Evolutionary conservation across 1,140 invertebrate species (phyloP).

Genomic region (Eueides isabella): DNA sequence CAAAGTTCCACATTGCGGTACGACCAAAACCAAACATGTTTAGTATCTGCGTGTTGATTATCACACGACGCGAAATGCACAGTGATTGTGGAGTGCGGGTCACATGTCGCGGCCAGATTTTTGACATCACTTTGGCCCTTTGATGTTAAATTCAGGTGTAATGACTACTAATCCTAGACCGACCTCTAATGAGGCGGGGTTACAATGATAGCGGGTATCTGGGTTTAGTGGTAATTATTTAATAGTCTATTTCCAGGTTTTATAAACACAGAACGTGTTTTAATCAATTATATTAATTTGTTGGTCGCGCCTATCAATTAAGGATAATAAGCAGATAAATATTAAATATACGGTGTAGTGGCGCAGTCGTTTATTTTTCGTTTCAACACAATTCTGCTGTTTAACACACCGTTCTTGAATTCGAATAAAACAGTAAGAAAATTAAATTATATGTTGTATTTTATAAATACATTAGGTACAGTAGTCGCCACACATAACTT

Average conservation of each 20-base stretch:
- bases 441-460: no score
- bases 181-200: constrained; percentile 33
- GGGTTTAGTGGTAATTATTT: neutral
- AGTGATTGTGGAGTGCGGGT: constrained; percentile 40
- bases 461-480: no score
- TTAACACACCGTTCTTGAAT: no score
- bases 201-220: constrained; percentile 8
- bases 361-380: no score
- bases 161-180: constrained; percentile 54
- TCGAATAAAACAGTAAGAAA: no score
- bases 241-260: neutral
- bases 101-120: constrained; percentile 41
- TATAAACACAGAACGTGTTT: neutral
- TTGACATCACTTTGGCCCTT: constrained; percentile 47
- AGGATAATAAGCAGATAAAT: no score
- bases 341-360: no score
- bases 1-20: neutral
- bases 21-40: constrained; percentile 22
- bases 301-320: no score
- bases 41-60: constrained; percentile 35
- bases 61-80: constrained; percentile 39
- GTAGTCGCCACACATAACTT: no score
- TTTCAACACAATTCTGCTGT: no score
- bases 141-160: constrained; percentile 64
- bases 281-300: neutral